Base-by-base conservation (phyloP, 2,113 vertebrate genomes). In the Lampris megalopsis region DNA sequence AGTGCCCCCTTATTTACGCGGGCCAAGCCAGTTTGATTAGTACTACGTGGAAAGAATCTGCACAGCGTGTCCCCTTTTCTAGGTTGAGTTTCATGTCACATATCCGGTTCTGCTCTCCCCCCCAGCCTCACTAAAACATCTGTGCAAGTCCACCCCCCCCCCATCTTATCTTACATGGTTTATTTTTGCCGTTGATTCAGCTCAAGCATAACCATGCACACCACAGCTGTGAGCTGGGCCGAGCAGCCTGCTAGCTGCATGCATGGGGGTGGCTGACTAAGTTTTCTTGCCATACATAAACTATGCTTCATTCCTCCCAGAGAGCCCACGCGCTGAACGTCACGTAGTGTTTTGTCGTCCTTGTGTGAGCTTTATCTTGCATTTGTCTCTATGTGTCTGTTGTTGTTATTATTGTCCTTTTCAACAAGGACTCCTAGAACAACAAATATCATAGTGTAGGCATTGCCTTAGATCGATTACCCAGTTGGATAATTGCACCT, bases 211-310 rank as follows among this genome's bases (percentile, higher is more conserved):
- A 63, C 70, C 5, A 4, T 9, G 41, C 45, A 40, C 3, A 59
- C 66, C 76, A 62, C 79, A 87, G 85, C 85, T 86, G 83, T 78
- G 77, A 68, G 74, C 68, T 75, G 53, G 75, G 84, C 72, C 43
- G 59, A 79, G 83, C 77, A 81, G 66, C 84, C 70, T 52, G 68
- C 81, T 69, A 58, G 79, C 79, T 24, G 24, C 24, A 76, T 85
- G 73, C 68, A 75, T 5, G 82, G 77, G 74, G 83, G 83, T 59
- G 88, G 88, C 81, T 90, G 84, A 89, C 83, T 90, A 82, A 90
- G 85, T 84, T 82, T 73, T 77, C 81, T 85, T 82, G 83, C 85
- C 78, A 70, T 41, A 82, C 79, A 85, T 37, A 86, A 89, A 88
- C 74, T 77, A 78, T 71, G 41, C 69, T 43, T 71, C 61, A 66